phyloP scores from a whole-genome alignment of 2,113 vertebrate species.

The Oncorhynchus tshawytscha region DNA sequence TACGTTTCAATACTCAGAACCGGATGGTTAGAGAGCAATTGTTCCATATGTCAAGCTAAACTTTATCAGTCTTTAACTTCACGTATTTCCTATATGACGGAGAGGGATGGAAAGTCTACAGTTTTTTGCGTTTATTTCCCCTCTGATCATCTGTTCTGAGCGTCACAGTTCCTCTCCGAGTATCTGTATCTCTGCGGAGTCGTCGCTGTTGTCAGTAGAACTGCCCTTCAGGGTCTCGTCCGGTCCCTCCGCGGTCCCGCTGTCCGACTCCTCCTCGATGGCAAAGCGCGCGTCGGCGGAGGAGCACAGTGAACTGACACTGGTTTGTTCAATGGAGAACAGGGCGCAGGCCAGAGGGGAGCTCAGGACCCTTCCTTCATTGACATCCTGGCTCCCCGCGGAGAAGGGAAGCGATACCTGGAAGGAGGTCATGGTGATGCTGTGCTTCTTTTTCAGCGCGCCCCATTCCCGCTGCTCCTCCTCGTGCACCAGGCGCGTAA shows the following conservation, averaged over 20 bases:
- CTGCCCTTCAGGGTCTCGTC: constrained; percentile 60
- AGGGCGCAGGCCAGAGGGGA: constrained; percentile 84
- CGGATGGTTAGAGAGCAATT: constrained; percentile 19
- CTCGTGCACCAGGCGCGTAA: constrained; percentile 84
- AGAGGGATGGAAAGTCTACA: not conserved
- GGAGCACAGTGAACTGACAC: constrained; percentile 88
- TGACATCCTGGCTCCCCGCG: constrained; percentile 57
- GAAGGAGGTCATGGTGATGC: constrained; percentile 62
- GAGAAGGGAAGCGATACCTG: constrained; percentile 72
- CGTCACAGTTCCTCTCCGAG: constrained; percentile 66
- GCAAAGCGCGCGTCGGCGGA: constrained; percentile 84
- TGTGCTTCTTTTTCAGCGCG: constrained; percentile 77
- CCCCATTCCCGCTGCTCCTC: constrained; percentile 90
- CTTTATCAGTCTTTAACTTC: not conserved
- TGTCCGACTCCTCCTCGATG: constrained; percentile 88
- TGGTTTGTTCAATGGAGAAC: constrained; percentile 89
- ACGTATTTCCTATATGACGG: not conserved
- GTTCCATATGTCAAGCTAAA: constrained; percentile 22
- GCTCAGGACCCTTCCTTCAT: constrained; percentile 71
- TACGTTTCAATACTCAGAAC: constrained; percentile 29
- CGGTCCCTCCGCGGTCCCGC: constrained; percentile 71
- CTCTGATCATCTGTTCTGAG: constrained; percentile 34
- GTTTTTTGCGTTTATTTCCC: not conserved
- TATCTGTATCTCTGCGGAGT: constrained; percentile 68
- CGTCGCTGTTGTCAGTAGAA: constrained; percentile 68